These are phyloP conservation scores for Drosophila kambysellisi DNA, from an alignment of 2,888 invertebrate genomes.

Conservation along the genomic window DNA sequence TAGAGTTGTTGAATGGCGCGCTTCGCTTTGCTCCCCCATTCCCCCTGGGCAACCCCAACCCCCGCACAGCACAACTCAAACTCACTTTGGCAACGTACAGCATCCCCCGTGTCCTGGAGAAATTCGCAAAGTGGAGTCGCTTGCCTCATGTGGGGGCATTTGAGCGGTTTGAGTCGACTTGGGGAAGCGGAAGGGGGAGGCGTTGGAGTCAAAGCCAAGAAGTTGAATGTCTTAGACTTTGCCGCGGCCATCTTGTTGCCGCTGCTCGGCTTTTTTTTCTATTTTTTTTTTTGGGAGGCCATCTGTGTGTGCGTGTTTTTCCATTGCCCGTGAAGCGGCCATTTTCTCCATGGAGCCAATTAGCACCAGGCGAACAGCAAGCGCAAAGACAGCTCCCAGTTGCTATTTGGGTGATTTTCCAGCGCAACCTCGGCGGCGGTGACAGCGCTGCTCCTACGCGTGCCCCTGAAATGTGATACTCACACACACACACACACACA, in stretches of 20 bases:
- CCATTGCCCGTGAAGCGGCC: conserved; percentile 69
- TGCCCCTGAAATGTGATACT: conserved; percentile 56
- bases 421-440: background rate
- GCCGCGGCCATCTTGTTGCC: conserved; percentile 22
- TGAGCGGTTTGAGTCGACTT: conserved; percentile 2
- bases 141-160: background rate
- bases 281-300: background rate
- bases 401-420: conserved; percentile 21
- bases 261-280: background rate
- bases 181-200: background rate
- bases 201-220: conserved; percentile 43
- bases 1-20: conserved; percentile 80
- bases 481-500: conserved; percentile 13
- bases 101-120: conserved; percentile 26
- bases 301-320: conserved; percentile 32
- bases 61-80: conserved; percentile 24
- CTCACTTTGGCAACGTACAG: conserved; percentile 8
- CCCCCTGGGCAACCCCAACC: conserved; percentile 12
- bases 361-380: conserved; percentile 80
- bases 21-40: conserved; percentile 39
- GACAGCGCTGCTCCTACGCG: conserved; percentile 40
- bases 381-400: conserved; percentile 26
- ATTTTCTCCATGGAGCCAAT: conserved; percentile 84
- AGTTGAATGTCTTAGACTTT: conserved; percentile 64
- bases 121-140: conserved; percentile 14